These are phyloP conservation scores for Metellina segmentata DNA, from an alignment of 2,888 invertebrate species.

Conservation along the genomic window DNA sequence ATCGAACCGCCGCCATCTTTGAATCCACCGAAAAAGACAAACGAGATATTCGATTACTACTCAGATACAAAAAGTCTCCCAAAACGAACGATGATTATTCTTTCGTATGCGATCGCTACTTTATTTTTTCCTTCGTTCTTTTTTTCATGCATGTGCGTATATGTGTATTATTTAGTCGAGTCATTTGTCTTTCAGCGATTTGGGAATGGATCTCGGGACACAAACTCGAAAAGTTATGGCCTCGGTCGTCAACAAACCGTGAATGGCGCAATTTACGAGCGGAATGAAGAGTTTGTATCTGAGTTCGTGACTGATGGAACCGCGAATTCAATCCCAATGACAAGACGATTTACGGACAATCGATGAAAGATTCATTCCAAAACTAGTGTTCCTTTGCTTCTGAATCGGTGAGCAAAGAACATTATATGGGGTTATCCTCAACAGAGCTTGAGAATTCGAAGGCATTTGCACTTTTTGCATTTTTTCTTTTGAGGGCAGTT, in stretches of 20 bases:
- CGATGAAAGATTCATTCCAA: background rate
- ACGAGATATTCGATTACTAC: background rate
- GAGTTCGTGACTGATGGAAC: slow-evolving; percentile 1
- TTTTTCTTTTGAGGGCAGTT: background rate
- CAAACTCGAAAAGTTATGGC: background rate
- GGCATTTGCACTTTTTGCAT: background rate
- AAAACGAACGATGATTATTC: background rate
- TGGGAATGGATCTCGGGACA: background rate
- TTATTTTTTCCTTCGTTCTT: background rate
- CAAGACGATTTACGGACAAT: background rate
- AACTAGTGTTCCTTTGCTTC: too few relatives aligned
- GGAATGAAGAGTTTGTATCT: background rate
- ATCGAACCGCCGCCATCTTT: slow-evolving; percentile 23
- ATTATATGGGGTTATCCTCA: too few relatives aligned
- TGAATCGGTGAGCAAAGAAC: background rate
- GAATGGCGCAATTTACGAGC: background rate
- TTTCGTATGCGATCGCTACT: too few relatives aligned
- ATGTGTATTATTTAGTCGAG: background rate
- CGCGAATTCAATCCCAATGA: background rate
- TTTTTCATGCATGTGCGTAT: background rate
- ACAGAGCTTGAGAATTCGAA: background rate
- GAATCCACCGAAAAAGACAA: slow-evolving; percentile 10
- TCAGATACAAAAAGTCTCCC: background rate
- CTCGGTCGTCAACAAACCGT: slow-evolving; percentile 5
- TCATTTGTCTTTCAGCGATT: slow-evolving; percentile 6